phyloP scores from a whole-genome alignment of 2,888 invertebrate genomes.

The Pyrochroa serraticornis region DNA sequence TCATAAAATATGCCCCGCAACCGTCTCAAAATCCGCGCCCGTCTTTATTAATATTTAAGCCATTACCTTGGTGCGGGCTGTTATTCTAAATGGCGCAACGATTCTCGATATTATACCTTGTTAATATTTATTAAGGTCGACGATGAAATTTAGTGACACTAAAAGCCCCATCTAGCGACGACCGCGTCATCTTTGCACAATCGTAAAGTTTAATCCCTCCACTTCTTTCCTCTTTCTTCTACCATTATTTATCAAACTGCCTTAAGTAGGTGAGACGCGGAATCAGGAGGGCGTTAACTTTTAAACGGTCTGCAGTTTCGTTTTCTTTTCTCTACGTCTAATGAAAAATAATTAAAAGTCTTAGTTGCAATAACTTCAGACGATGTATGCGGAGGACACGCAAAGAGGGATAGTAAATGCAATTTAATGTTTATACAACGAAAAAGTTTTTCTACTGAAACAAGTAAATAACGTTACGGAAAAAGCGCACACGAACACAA shows the following conservation, averaged over 20 bases:
- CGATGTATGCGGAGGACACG: neutral
- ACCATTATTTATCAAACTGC: no score
- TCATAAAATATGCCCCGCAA: constrained; percentile 33
- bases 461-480: constrained; percentile 45
- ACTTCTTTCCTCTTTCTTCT: neutral
- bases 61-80: constrained; percentile 31
- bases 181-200: neutral
- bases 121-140: constrained; percentile 35
- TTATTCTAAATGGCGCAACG: constrained; percentile 36
- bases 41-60: constrained; percentile 38
- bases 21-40: constrained; percentile 32
- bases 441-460: constrained; percentile 41
- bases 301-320: neutral
- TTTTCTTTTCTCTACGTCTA: neutral
- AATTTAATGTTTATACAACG: constrained; percentile 39
- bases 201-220: neutral
- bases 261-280: no score
- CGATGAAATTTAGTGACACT: constrained; percentile 31
- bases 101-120: constrained; percentile 37
- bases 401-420: constrained; percentile 29
- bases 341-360: constrained; percentile 6
- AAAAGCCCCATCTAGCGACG: constrained; percentile 17
- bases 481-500: constrained; percentile 41
- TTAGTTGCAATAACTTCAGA: neutral
- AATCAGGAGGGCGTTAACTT: neutral